Percentiles rank a stretch among this genome's conserved stretches.
Evolutionary conservation across 2,797 vertebrate species (phyloP).

Genomic region (Syngnathus acus): DNA sequence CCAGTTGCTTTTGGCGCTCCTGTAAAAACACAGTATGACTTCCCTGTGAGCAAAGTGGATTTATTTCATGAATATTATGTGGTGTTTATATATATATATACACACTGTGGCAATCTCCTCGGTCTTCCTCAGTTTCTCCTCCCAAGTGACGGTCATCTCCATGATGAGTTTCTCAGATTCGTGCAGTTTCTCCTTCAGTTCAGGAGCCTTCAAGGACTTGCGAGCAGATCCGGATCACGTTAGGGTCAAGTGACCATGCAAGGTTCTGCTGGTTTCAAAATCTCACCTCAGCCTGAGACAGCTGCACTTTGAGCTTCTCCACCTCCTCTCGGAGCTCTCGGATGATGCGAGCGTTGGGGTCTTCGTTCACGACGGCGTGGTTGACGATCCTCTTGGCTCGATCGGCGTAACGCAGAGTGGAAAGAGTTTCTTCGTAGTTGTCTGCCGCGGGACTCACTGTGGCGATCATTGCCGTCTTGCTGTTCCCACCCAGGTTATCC

Average conservation of each 20-base stretch:
- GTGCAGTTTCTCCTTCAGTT: constrained; percentile 93
- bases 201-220: constrained; percentile 94
- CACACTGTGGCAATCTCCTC: constrained; percentile 95
- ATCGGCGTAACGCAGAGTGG: constrained; percentile 91
- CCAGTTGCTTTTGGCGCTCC: constrained; percentile 93
- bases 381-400: constrained; percentile 96
- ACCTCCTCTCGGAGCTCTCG: constrained; percentile 93
- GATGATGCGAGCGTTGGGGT: constrained; percentile 96
- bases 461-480: constrained; percentile 97
- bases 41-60: too few relatives aligned
- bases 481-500: constrained; percentile 98
- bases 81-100: background rate
- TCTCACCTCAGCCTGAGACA: constrained; percentile 82
- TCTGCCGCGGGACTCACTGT: constrained; percentile 95
- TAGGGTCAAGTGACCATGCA: background rate
- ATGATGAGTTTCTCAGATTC: constrained; percentile 97
- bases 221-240: background rate
- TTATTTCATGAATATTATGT: background rate
- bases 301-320: constrained; percentile 89
- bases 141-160: constrained; percentile 96
- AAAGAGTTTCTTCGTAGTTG: constrained; percentile 97
- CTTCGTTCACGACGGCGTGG: constrained; percentile 94
- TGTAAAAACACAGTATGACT: constrained; percentile 47
- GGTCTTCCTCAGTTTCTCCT: constrained; percentile 95
- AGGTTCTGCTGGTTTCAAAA: background rate